These are phyloP conservation scores for Gadopsis bispinosus DNA, from an alignment of 2,797 vertebrate species.

Conservation along the genomic window DNA sequence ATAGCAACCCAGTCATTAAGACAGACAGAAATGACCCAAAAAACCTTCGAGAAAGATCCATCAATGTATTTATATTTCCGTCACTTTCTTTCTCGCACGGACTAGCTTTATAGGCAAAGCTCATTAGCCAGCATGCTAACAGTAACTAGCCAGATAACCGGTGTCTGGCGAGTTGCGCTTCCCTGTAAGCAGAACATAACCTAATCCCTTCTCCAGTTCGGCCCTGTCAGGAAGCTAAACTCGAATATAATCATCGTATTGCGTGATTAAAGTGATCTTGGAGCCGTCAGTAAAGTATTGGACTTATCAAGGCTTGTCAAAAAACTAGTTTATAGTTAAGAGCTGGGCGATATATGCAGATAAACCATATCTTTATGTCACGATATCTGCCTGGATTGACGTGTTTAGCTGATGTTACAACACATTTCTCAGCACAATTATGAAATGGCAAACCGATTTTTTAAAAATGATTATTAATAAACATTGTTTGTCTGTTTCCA, in stretches of 20 bases:
- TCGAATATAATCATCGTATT: no score
- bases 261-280: accelerated
- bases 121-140: conserved; percentile 48
- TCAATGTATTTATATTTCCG: background rate
- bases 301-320: background rate
- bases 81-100: accelerated
- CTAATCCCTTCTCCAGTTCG: no score
- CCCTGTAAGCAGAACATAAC: background rate
- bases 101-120: background rate
- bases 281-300: background rate
- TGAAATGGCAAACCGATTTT: background rate
- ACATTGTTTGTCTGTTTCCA: no score
- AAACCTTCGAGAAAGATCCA: accelerated
- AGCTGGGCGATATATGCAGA: background rate
- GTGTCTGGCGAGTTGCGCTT: conserved; percentile 26
- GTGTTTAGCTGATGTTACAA: background rate
- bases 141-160: conserved; percentile 26
- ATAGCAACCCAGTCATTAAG: background rate
- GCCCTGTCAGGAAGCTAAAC: background rate
- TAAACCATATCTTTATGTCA: background rate
- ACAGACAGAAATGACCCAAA: accelerated
- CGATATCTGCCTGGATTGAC: background rate
- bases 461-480: background rate
- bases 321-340: no score
- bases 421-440: no score